Evolutionary conservation across 1,140 invertebrate species (phyloP).

Genomic region (Phymastichus coffea): DNA sequence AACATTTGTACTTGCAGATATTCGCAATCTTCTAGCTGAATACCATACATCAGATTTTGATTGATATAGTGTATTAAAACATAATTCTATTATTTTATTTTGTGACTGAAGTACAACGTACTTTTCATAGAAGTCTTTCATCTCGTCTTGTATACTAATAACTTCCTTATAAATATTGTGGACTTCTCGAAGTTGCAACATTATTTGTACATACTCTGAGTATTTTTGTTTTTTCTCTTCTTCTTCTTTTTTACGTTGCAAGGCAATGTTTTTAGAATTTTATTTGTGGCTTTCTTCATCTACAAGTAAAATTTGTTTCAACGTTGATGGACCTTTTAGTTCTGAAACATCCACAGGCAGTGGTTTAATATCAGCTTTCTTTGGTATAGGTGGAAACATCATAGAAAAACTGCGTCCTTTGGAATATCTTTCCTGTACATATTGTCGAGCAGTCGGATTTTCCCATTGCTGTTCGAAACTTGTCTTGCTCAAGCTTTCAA

Average conservation of each 20-base stretch:
- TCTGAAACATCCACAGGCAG: not conserved
- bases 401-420: constrained; percentile 30
- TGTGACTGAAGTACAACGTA: constrained; percentile 33
- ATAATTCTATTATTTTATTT: constrained; percentile 41
- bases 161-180: too few species aligned
- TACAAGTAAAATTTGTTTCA: constrained; percentile 12
- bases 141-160: constrained; percentile 12
- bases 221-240: constrained; percentile 20
- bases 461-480: constrained; percentile 30
- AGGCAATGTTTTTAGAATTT: not conserved
- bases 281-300: not conserved
- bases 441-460: constrained; percentile 28
- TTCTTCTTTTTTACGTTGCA: constrained; percentile 5
- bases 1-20: constrained; percentile 34
- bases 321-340: constrained; percentile 18
- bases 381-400: constrained; percentile 21
- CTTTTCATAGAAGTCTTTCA: constrained; percentile 34
- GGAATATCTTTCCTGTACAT: constrained; percentile 28
- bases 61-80: constrained; percentile 35
- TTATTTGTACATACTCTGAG: not conserved
- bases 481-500: constrained; percentile 29
- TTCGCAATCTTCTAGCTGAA: constrained; percentile 27
- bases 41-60: constrained; percentile 31
- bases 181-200: too few species aligned
- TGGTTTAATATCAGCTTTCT: not conserved